Percentiles rank a stretch among this genome's conserved stretches.
These are phyloP conservation scores for Rattus rattus DNA, from an alignment of 2,113 vertebrate genomes.

Conservation along the genomic window DNA sequence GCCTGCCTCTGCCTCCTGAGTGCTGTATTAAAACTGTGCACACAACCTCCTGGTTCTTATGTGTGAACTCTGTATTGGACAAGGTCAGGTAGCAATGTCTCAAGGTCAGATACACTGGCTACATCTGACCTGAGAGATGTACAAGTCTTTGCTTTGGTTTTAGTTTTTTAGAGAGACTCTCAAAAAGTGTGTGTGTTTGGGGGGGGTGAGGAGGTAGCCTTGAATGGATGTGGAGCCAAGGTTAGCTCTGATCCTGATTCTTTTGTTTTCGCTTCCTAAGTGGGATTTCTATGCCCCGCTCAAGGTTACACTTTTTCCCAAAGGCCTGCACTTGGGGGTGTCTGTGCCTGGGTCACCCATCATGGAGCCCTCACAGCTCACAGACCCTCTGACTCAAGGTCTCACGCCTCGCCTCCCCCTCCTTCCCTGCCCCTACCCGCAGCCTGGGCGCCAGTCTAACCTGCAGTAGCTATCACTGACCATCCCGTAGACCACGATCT, in stretches of 20 bases:
- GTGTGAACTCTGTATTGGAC: background rate
- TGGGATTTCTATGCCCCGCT: background rate
- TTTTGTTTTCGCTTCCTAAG: background rate
- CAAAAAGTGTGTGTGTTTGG: background rate
- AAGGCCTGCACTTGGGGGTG: background rate
- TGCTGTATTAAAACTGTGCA: background rate
- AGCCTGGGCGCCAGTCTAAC: constrained; percentile 78
- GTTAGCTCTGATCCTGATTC: too few relatives aligned
- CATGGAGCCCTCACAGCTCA: background rate
- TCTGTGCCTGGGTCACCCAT: background rate
- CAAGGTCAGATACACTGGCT: background rate
- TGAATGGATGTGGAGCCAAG: background rate
- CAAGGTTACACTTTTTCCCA: too few relatives aligned
- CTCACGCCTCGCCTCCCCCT: background rate
- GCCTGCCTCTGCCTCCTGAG: background rate
- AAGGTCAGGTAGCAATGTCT: background rate
- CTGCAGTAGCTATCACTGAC: constrained; percentile 94
- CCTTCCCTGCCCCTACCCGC: background rate
- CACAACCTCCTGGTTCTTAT: background rate
- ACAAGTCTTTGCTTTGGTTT: background rate
- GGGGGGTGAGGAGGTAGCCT: background rate
- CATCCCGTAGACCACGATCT: constrained; percentile 94
- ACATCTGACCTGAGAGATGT: background rate
- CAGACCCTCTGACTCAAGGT: background rate
- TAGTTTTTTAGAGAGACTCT: background rate